These are phyloP conservation scores for Idaea straminata DNA, from an alignment of 2,888 invertebrate genomes.

Conservation along the genomic window DNA sequence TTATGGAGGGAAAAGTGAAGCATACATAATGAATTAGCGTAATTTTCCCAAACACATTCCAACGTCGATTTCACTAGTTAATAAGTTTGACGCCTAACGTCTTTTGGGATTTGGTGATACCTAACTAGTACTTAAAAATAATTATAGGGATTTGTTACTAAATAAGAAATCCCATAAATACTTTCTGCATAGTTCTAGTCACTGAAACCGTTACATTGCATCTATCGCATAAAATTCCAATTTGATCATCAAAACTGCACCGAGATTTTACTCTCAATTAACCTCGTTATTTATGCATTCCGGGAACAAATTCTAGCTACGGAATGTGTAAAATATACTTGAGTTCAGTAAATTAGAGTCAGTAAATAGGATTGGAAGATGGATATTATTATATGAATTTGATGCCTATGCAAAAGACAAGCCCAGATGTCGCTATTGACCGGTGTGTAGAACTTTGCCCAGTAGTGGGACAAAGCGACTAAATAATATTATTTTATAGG, in stretches of 20 bases:
- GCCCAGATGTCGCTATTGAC: too few relatives aligned
- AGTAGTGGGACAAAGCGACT: too few relatives aligned
- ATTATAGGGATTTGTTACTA: background rate
- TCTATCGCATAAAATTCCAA: slow-evolving; percentile 21
- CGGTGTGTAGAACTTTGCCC: too few relatives aligned
- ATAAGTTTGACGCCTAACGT: too few relatives aligned
- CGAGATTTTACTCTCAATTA: slow-evolving; percentile 69
- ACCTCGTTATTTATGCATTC: slow-evolving; percentile 72
- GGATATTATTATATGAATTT: too few relatives aligned
- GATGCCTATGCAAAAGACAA: too few relatives aligned
- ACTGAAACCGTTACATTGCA: background rate
- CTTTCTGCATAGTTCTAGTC: background rate
- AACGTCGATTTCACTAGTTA: too few relatives aligned
- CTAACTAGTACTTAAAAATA: background rate
- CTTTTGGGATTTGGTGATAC: background rate
- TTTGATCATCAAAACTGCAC: slow-evolving; percentile 69
- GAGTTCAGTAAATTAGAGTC: background rate
- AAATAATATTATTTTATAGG: too few relatives aligned
- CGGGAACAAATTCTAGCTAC: slow-evolving; percentile 48
- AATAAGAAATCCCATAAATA: background rate
- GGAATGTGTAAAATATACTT: slow-evolving; percentile 31
- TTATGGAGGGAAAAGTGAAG: too few relatives aligned
- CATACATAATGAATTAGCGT: too few relatives aligned
- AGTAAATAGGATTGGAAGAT: too few relatives aligned
- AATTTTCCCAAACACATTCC: too few relatives aligned